Percentiles rank a stretch among this genome's conserved stretches.
Evolutionary conservation across 2,797 vertebrate genomes (phyloP).

Genomic region (Gastrophryne carolinensis): DNA sequence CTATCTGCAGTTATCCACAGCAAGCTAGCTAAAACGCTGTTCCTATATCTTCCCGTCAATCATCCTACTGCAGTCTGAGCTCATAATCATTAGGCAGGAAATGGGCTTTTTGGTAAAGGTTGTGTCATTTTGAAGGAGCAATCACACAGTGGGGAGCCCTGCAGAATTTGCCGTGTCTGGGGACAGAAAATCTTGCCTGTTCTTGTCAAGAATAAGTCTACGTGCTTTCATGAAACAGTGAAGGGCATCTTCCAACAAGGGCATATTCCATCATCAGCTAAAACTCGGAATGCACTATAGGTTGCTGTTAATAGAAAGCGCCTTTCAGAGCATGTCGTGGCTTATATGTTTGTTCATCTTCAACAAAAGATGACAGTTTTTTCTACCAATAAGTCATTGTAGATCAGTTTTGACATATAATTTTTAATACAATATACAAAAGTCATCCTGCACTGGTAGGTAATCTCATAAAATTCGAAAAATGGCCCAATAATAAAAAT

Average conservation of each 20-base stretch:
- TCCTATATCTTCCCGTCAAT: constrained; percentile 14
- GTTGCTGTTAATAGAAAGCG: neutral
- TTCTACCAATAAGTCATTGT: neutral
- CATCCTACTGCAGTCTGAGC: constrained; percentile 5
- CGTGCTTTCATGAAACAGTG: constrained; percentile 30
- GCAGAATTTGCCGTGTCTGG: constrained; percentile 42
- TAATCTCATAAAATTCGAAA: no score
- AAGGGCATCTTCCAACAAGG: constrained; percentile 44
- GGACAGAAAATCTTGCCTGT: constrained; percentile 41
- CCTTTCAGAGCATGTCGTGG: neutral
- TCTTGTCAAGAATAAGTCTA: constrained; percentile 48
- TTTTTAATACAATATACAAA: no score
- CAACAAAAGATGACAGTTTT: neutral
- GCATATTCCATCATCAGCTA: constrained; percentile 1
- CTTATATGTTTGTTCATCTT: neutral
- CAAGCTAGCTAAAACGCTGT: constrained; percentile 6
- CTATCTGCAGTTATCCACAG: neutral
- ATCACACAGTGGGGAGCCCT: constrained; percentile 46
- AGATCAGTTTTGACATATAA: no score
- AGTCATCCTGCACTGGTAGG: no score
- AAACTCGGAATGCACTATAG: neutral
- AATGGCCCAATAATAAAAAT: no score
- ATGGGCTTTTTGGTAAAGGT: constrained; percentile 49
- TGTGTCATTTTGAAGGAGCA: constrained; percentile 51
- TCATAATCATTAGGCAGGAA: constrained; percentile 43